Evolutionary conservation across 2,888 invertebrate species (phyloP).

Genomic region (Hybos culiciformis): DNA sequence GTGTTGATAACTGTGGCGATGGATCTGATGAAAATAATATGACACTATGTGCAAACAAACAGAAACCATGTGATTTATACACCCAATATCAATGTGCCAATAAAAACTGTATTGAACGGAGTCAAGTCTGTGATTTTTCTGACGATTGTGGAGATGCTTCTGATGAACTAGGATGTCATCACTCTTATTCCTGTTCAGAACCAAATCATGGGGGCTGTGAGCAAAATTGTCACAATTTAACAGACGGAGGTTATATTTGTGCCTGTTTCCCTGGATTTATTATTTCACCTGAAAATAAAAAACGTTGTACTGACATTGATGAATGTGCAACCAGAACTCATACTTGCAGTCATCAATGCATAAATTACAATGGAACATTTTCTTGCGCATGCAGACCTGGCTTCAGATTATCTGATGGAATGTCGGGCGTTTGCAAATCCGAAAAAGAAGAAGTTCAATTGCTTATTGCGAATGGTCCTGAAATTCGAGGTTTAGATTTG

Average conservation of each 20-base stretch:
- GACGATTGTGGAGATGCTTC: slow-evolving; percentile 86
- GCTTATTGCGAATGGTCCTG: slow-evolving; percentile 70
- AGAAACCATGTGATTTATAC: slow-evolving; percentile 60
- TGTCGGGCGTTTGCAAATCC: slow-evolving; percentile 73
- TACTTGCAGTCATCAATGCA: slow-evolving; percentile 87
- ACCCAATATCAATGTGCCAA: slow-evolving; percentile 82
- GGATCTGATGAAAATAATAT: slow-evolving; percentile 93
- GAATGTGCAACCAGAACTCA: slow-evolving; percentile 74
- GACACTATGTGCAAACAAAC: slow-evolving; percentile 67
- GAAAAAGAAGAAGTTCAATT: slow-evolving; percentile 50
- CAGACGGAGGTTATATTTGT: slow-evolving; percentile 76
- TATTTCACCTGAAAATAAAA: slow-evolving; percentile 62
- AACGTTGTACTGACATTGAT: slow-evolving; percentile 77
- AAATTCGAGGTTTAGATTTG: slow-evolving; percentile 62
- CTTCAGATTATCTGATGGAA: slow-evolving; percentile 58
- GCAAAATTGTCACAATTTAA: slow-evolving; percentile 78
- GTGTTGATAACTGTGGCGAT: slow-evolving; percentile 85
- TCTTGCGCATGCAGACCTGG: slow-evolving; percentile 77
- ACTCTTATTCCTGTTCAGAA: slow-evolving; percentile 45
- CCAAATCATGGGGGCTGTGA: slow-evolving; percentile 68
- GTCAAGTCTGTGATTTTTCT: slow-evolving; percentile 72
- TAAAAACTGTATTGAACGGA: slow-evolving; percentile 64
- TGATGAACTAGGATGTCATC: slow-evolving; percentile 82
- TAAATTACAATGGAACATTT: slow-evolving; percentile 80
- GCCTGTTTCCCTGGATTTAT: slow-evolving; percentile 79